Evolutionary conservation across 2,797 vertebrate genomes (phyloP), one percentile per base, ranked within the genome.

Genomic region (Neopelma chrysocephalum): DNA sequence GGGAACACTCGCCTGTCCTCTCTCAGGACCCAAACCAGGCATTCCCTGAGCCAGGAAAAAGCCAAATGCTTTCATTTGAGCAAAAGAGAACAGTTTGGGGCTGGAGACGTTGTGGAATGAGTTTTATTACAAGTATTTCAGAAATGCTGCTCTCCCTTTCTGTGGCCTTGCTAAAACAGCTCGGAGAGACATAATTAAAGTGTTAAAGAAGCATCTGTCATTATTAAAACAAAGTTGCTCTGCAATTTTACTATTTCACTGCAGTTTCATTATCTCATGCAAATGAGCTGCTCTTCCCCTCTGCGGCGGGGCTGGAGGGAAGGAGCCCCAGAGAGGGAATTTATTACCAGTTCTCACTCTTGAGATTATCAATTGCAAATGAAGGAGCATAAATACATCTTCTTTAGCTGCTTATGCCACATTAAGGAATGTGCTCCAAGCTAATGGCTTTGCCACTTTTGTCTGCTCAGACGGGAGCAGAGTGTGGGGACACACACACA

Each of bases 191-290:
- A 72, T 90, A 97, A 97, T 91, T 86, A 57, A 89, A 94, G 91
- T 91, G 91, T 96, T 97, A 96, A 96, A 97, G 84, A 91, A 97
- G 97, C 97, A 98, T 98, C 97, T 98, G 97, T 97, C 98, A 97
- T 98, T 97, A 96, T 91, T 95, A 96, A 97, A 98, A 97, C 97
- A 97, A 97, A 98, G 97, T 97, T 97, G 93, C 95, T 96, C 84
- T 90, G 84, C 96, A 89, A 95, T 97, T 97, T 96, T 78, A 95
- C 96, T 97, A 80, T 97, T 97, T 97, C 93, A 94, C 96, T 97
- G 97, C 94, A 21, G 84, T 96, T 98, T 97, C 97, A 98, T 98
- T 98, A 98, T 97, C 98, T 98, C 97, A 98, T 98, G 97, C 82
- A 98, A 98, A 98, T 98, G 96, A 98, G 95, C 85, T 66, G 66